Percentiles rank a stretch among this genome's conserved stretches.
These are phyloP conservation scores for Sphaerophoria taeniata DNA, from an alignment of 2,888 invertebrate genomes.

Conservation along the genomic window DNA sequence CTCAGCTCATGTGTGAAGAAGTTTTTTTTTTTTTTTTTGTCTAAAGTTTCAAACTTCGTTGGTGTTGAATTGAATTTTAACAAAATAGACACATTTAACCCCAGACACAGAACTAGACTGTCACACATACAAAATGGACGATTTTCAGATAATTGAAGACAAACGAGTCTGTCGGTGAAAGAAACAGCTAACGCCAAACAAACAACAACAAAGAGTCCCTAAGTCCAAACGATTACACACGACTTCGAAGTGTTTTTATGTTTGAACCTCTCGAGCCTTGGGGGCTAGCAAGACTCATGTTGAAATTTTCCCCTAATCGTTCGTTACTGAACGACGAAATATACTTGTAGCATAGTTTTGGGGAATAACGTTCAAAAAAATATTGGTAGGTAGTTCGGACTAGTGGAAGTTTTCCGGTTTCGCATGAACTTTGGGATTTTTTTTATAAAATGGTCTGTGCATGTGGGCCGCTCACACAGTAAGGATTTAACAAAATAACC, in stretches of 20 bases:
- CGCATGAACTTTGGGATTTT: too few relatives aligned
- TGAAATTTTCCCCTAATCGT: background rate
- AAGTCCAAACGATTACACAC: conserved; percentile 13
- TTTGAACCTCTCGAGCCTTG: background rate
- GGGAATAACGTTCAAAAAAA: too few relatives aligned
- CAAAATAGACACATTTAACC: too few relatives aligned
- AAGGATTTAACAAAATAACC: background rate
- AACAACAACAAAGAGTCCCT: too few relatives aligned
- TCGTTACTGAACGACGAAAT: background rate
- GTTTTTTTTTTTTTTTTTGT: too few relatives aligned
- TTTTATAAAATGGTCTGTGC: background rate
- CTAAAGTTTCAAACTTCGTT: background rate
- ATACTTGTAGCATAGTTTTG: background rate
- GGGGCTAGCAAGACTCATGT: background rate
- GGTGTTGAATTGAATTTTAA: too few relatives aligned
- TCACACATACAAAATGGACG: too few relatives aligned
- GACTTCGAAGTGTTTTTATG: conserved; percentile 4
- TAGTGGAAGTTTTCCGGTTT: too few relatives aligned
- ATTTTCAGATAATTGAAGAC: background rate
- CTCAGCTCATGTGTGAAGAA: too few relatives aligned
- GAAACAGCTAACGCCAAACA: background rate
- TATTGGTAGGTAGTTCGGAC: background rate
- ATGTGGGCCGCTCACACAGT: background rate
- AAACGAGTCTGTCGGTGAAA: background rate
- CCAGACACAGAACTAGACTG: background rate